phyloP scores from a whole-genome alignment of 2,113 vertebrate species.

The Greenwoodochromis staneri region DNA sequence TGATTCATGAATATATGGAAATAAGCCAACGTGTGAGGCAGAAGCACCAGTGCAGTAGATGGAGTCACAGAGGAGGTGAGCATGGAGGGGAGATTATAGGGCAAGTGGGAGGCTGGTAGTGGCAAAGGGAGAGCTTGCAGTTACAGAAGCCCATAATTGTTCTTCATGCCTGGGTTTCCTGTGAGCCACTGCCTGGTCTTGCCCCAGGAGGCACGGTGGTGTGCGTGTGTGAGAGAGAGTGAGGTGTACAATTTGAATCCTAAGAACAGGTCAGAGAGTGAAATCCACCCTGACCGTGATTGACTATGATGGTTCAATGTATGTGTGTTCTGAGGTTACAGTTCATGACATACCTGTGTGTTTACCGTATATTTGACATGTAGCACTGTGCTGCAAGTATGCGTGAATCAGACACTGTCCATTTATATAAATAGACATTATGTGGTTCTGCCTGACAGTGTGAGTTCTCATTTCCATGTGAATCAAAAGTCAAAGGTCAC shows the following conservation, averaged over 20 bases:
- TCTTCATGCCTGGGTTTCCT: conserved; percentile 31
- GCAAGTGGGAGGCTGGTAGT: conserved; percentile 7
- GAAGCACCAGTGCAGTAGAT: background rate
- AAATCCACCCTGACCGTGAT: background rate
- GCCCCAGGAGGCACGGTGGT: background rate
- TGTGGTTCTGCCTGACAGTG: background rate
- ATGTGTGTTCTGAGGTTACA: background rate
- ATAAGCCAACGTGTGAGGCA: background rate
- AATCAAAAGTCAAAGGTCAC: background rate
- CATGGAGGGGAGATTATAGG: conserved; percentile 1
- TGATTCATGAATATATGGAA: background rate
- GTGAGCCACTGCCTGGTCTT: background rate
- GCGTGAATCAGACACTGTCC: background rate
- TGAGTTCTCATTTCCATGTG: background rate
- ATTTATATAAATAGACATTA: background rate
- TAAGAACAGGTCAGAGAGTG: background rate
- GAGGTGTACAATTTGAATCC: background rate
- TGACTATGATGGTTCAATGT: background rate
- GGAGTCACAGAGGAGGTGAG: background rate
- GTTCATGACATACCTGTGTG: background rate
- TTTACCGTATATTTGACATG: background rate
- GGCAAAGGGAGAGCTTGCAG: background rate
- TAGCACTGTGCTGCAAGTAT: background rate
- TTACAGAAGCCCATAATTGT: conserved; percentile 41
- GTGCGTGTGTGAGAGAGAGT: background rate